Evolutionary conservation across 2,888 invertebrate genomes (phyloP), one percentile per base, ranked within the genome.

Genomic region (Ichneumoninae sp.): DNA sequence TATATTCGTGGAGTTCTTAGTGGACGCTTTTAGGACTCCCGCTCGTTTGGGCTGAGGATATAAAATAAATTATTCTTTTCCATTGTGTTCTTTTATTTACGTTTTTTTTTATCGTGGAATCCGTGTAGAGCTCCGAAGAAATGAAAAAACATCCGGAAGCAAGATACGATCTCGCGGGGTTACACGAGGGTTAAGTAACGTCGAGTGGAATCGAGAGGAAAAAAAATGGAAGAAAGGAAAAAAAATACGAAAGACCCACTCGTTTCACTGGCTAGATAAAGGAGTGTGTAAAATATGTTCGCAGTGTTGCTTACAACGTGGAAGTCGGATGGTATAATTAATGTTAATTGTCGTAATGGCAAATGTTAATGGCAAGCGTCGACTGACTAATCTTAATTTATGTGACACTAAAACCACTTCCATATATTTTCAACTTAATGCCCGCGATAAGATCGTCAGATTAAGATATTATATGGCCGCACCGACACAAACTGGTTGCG

Each of bases 361-460:
- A 90, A 90, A 90, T 90, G 90, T 90, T 90, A 90, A 90, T 89
- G 89, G 88, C 90, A 89, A 90, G 90, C 89, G 90, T 89, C 89
- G 90, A 90, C 89, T 90, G 89, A 90, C 90, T 90, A 90, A 90
- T 90, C 90, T 90, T 90, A 89, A 90, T 90, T 90, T 90, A 90
- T 90, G 89, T 87, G 89, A 84, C 89, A 88, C 89, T 89, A 90
- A 90, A 90, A 88, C 89, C 90, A 89, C 88, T 89, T 88, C 87
- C 88, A 90, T 89, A 88, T 89, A 89, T 88, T 88, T 87, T 85
- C 85, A 86, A 88, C 86, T 89, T 89, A 89, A 88, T 89, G 89
- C 86, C 83, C 85, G 83, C 88, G 90, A 90, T 90, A 90, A 90
- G 90, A 90, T 90, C 89, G 87, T 87, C 88, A 89, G 90, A 90